Evolutionary conservation across 2,888 invertebrate genomes (phyloP).

Genomic region (Reticulitermes lucifugus): DNA sequence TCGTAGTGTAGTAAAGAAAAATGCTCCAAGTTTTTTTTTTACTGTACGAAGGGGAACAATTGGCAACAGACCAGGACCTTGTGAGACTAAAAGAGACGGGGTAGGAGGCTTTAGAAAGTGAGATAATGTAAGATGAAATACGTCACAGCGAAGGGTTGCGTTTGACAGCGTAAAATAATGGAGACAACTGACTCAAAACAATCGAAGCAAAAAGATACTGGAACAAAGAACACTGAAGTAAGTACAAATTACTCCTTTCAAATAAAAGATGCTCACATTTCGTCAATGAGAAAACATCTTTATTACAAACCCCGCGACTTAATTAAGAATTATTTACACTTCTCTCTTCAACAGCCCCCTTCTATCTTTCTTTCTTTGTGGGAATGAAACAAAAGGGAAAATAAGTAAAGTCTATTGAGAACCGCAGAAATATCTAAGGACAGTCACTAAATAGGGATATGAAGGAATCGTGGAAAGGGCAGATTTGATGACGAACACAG

Average conservation of each 20-base stretch:
- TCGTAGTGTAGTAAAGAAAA: background rate
- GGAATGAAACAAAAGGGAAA: background rate
- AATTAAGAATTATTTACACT: slow-evolving; percentile 11
- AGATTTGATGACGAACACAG: too few relatives aligned
- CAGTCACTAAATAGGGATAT: background rate
- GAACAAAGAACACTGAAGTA: background rate
- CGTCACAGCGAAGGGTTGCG: background rate
- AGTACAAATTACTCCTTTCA: background rate
- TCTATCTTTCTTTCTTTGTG: background rate
- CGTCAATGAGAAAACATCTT: slow-evolving; percentile 5
- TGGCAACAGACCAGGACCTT: slow-evolving; percentile 5
- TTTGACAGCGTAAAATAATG: slow-evolving; percentile 10
- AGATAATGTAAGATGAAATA: slow-evolving; percentile 3
- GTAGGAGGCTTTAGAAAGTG: slow-evolving; percentile 2
- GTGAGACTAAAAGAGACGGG: background rate
- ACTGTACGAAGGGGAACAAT: background rate
- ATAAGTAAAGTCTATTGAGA: background rate
- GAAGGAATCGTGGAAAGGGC: background rate
- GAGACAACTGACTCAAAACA: background rate
- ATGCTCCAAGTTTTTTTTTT: background rate
- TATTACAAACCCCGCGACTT: slow-evolving; percentile 6
- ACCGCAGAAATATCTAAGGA: background rate
- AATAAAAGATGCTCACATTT: background rate
- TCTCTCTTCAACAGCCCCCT: background rate
- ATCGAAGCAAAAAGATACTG: background rate